These are phyloP conservation scores for Avahi laniger DNA, from an alignment of 2,797 vertebrate genomes.

Conservation along the genomic window DNA sequence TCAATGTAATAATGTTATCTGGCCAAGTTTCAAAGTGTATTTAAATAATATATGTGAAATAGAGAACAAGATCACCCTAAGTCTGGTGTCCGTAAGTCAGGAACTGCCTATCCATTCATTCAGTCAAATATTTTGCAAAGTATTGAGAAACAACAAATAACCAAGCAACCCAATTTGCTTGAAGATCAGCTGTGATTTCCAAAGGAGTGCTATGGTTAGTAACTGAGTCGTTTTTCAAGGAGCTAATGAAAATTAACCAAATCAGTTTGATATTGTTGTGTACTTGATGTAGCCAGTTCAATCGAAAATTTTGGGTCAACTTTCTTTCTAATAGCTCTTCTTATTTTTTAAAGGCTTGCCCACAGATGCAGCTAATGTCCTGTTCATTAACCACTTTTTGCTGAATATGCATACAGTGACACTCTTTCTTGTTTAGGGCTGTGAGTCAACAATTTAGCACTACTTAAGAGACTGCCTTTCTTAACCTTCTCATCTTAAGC, in stretches of 20 bases:
- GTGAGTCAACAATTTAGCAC: not conserved
- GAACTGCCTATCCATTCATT: not conserved
- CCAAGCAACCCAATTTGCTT: not conserved
- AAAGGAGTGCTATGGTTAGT: not conserved
- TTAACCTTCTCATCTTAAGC: conserved; percentile 70
- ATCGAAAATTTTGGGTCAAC: not conserved
- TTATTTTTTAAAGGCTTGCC: not conserved
- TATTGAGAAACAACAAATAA: not conserved
- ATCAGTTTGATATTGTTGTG: not conserved
- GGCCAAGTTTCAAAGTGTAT: not conserved
- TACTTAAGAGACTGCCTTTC: conserved; percentile 59
- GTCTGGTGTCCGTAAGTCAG: not conserved
- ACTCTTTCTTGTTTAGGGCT: not conserved
- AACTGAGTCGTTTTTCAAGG: not conserved
- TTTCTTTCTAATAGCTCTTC: not conserved
- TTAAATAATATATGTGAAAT: not conserved
- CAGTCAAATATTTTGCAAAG: not conserved
- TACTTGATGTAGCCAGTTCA: not conserved
- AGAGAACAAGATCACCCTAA: not conserved
- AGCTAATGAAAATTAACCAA: not conserved
- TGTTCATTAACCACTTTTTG: not conserved
- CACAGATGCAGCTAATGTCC: not conserved
- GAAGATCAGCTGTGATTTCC: not conserved
- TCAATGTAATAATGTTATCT: not conserved
- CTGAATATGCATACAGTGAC: not conserved